phyloP scores from a whole-genome alignment of 2,797 vertebrate genomes.

The Aeoliscus strigatus region DNA sequence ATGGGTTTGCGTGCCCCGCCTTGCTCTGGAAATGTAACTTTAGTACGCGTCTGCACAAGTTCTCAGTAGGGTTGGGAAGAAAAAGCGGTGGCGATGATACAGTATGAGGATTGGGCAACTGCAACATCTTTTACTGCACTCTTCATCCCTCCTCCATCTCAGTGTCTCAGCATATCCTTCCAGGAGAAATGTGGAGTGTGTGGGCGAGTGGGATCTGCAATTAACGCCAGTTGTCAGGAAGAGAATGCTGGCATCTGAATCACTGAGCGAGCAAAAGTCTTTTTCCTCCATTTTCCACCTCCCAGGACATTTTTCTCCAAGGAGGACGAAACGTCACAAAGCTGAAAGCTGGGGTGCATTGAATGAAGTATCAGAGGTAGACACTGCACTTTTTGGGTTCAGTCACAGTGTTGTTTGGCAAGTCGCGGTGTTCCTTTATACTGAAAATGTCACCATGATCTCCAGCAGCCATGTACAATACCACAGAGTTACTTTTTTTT shows the following conservation, averaged over 20 bases:
- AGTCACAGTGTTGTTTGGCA: slow-evolving; percentile 68
- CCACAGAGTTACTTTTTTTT: no score
- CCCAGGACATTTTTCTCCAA: slow-evolving; percentile 71
- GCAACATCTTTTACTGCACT: slow-evolving; percentile 73
- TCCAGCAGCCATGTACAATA: no score
- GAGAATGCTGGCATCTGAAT: slow-evolving; percentile 80
- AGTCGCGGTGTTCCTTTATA: slow-evolving; percentile 53
- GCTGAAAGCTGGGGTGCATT: slow-evolving; percentile 65
- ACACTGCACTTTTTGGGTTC: slow-evolving; percentile 66
- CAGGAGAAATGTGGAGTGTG: slow-evolving; percentile 77
- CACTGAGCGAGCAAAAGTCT: slow-evolving; percentile 75
- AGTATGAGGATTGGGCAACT: slow-evolving; percentile 66
- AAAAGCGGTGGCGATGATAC: slow-evolving; percentile 71
- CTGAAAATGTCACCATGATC: slow-evolving; percentile 25
- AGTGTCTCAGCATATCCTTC: slow-evolving; percentile 76
- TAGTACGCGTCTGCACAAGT: slow-evolving; percentile 53
- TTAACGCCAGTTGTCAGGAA: slow-evolving; percentile 80
- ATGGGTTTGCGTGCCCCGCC: slow-evolving; percentile 42
- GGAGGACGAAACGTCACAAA: slow-evolving; percentile 71
- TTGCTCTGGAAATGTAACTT: slow-evolving; percentile 42
- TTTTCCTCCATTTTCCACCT: slow-evolving; percentile 68
- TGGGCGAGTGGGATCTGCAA: slow-evolving; percentile 82
- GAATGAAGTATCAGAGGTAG: slow-evolving; percentile 57
- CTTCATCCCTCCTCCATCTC: slow-evolving; percentile 75
- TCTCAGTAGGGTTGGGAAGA: slow-evolving; percentile 52